These are phyloP conservation scores for Lamprotornis superbus DNA, from an alignment of 2,113 vertebrate genomes.

Conservation along the genomic window DNA sequence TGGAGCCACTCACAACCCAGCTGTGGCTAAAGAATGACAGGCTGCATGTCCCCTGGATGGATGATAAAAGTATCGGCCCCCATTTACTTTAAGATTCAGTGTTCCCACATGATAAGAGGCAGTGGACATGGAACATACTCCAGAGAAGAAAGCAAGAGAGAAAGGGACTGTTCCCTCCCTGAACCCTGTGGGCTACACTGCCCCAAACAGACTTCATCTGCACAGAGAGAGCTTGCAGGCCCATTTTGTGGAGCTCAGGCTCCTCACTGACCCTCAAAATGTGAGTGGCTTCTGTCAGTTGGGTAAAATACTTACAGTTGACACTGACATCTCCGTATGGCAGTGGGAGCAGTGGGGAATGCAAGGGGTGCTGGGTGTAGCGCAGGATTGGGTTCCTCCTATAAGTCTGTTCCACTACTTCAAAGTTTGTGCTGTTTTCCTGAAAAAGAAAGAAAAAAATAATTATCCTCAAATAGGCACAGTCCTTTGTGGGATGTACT, in stretches of 20 bases:
- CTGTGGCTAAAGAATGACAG: not conserved
- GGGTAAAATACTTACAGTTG: conserved; percentile 73
- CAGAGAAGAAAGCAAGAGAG: not conserved
- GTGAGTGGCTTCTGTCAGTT: not conserved
- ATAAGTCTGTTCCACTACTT: conserved; percentile 90
- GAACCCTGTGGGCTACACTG: not conserved
- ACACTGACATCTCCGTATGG: conserved; percentile 85
- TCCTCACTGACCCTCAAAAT: not conserved
- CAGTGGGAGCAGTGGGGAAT: conserved; percentile 86
- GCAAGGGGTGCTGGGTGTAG: conserved; percentile 91
- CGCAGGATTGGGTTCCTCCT: conserved; percentile 89
- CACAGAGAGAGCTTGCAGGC: not conserved
- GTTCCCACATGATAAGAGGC: not conserved
- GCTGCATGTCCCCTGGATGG: not conserved
- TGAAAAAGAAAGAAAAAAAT: not conserved
- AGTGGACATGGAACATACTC: not conserved
- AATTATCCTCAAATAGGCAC: not conserved
- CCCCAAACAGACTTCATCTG: not conserved
- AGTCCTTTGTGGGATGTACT: not conserved
- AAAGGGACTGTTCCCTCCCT: not conserved
- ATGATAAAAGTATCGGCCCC: not conserved
- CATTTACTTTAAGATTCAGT: not conserved
- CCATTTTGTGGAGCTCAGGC: not conserved
- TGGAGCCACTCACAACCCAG: not conserved
- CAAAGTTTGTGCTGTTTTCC: conserved; percentile 88